Evolutionary conservation across 2,113 vertebrate species (phyloP).

Genomic region (Grammomys dolichurus): DNA sequence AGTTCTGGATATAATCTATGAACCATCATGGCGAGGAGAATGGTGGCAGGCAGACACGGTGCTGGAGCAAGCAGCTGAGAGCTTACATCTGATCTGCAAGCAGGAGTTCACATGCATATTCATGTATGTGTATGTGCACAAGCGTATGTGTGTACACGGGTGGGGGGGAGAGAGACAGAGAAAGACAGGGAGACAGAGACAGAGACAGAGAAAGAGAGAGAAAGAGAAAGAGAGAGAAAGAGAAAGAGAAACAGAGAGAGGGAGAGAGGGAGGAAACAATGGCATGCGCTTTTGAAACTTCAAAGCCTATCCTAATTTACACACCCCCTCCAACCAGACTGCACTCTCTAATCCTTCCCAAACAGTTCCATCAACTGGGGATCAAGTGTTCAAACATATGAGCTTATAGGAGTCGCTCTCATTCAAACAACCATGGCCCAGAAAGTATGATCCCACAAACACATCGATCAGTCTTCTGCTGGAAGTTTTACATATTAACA

Average conservation of each 20-base stretch:
- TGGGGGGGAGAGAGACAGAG: not conserved
- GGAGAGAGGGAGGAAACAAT: no score
- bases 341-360: not conserved
- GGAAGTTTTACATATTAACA: not conserved
- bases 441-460: not conserved
- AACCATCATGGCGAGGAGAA: not conserved
- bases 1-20: not conserved
- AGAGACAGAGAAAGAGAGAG: not conserved
- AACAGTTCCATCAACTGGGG: not conserved
- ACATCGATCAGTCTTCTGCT: not conserved
- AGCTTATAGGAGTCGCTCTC: not conserved
- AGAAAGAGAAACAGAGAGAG: no score
- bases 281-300: not conserved
- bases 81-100: not conserved
- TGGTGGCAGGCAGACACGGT: not conserved
- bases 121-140: not conserved
- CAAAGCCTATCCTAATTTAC: not conserved
- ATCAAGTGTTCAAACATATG: not conserved
- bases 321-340: not conserved
- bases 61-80: not conserved
- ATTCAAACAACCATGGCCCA: not conserved
- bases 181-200: no score
- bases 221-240: no score
- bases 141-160: no score
- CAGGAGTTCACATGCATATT: not conserved